phyloP scores from a whole-genome alignment of 2,888 invertebrate species.

The Eumerus sabulonum region DNA sequence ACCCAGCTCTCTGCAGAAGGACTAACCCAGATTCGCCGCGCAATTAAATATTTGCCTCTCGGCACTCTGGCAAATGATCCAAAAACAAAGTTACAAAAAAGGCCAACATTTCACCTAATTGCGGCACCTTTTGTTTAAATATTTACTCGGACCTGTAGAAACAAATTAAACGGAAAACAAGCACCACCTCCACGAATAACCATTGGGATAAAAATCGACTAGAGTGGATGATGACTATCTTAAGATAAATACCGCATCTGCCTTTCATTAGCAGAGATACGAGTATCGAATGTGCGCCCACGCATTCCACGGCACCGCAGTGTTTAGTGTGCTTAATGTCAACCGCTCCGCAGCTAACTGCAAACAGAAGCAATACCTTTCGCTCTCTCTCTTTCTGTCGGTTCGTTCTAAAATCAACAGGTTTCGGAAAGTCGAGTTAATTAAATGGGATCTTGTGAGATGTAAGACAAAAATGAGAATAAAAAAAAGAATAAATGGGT shows the following conservation, averaged over 20 bases:
- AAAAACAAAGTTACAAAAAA: conserved; percentile 27
- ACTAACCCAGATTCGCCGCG: conserved; percentile 35
- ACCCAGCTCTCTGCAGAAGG: too few species aligned
- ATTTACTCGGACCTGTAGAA: conserved; percentile 59
- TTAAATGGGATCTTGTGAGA: conserved; percentile 49
- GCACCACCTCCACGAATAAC: conserved; percentile 41
- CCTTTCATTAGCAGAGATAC: conserved; percentile 55
- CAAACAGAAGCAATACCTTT: conserved; percentile 63
- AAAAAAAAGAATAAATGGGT: conserved; percentile 21
- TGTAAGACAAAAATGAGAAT: not conserved
- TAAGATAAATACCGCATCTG: conserved; percentile 67
- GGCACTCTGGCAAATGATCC: conserved; percentile 56
- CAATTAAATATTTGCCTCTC: conserved; percentile 62
- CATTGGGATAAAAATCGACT: conserved; percentile 31
- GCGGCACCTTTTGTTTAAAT: conserved; percentile 62
- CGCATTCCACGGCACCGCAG: conserved; percentile 26
- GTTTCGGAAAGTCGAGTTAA: conserved; percentile 44
- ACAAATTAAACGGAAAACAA: conserved; percentile 64
- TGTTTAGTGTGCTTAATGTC: conserved; percentile 58
- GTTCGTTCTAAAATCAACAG: conserved; percentile 66
- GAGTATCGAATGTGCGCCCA: conserved; percentile 40
- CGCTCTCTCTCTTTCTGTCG: too few species aligned
- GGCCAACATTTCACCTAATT: conserved; percentile 46
- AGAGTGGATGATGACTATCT: conserved; percentile 42
- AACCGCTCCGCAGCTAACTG: conserved; percentile 49